Base-by-base conservation (phyloP, 2,888 invertebrate genomes). In the Listrodromus nycthemerus region DNA sequence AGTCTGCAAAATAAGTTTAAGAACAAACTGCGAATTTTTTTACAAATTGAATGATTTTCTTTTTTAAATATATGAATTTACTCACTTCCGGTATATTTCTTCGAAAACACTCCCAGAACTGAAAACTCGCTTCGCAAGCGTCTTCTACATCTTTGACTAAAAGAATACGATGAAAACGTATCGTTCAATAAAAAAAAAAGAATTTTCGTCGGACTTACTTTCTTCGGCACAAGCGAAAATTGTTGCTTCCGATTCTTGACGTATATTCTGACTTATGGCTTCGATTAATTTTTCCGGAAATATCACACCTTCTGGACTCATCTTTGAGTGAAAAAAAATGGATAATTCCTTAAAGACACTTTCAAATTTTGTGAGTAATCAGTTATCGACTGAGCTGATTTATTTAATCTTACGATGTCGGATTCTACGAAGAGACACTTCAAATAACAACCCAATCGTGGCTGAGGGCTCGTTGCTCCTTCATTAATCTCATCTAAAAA, bases 381-480 rank as follows among this genome's bases (percentile, higher is more conserved):
- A 58, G 58, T 27, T 4, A 52, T 24, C 19, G 10, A 21, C 19
- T 10, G 1, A 52, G 3, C 24, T 27, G 27, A 13, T 10, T 33
- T 45, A 7, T 69, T 19, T 16, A 50, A n/a, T 52, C 79, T 58
- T 81, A 85, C 85, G 37, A 85, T 41, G 33, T 78, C 58, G 1
- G 76, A 24, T 45, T 71, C 75, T 61, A 82, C 48, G 10, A 87
- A 33, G 33, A 82, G 83, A 69, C 87, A 87, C 13, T 67, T 80
- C 7, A 85, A 37, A 30, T 84, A 86, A 33, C 87, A 87, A 19
- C 81, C 79, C 33, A 82, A 50, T 30, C 83, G 45, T 19, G 80
- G 67, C 48, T 71, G 73, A 6, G 79, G 70, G 45, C 66, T 50
- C 21, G 52, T 27, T 7, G 63, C 75, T 19, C 80, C 80, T 24